Conservation (phyloP, 1,140 invertebrate genomes). For the Zaprionus lachaisei region DNA sequence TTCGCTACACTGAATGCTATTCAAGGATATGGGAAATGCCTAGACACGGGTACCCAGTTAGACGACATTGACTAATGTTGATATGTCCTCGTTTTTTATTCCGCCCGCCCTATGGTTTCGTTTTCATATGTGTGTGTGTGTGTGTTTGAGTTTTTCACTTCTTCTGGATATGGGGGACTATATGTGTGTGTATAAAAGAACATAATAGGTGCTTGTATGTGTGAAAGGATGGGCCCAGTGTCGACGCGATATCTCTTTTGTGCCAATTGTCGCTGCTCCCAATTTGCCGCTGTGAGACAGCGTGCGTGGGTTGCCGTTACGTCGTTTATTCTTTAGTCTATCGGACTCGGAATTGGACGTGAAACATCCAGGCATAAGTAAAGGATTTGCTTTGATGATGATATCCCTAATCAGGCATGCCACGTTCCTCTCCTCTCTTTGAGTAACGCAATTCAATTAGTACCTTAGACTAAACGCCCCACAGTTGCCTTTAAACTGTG, state of each 20-base stretch:
- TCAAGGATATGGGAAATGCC: conserved; percentile 38
- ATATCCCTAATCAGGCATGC: conserved; percentile 75
- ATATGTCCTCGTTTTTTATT: conserved; percentile 67
- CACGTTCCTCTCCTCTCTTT: conserved; percentile 47
- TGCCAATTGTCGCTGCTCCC: conserved; percentile 59
- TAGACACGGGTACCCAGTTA: conserved; percentile 72
- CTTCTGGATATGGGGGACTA: not conserved
- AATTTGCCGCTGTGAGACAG: conserved; percentile 52
- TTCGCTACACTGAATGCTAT: conserved; percentile 6
- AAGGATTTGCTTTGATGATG: conserved; percentile 82
- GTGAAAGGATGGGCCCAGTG: conserved; percentile 27
- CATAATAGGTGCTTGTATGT: not conserved
- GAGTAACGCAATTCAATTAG: conserved; percentile 57
- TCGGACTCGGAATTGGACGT: conserved; percentile 44
- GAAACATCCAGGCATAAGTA: conserved; percentile 66
- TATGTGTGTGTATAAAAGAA: conserved; percentile 8
- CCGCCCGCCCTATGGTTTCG: conserved; percentile 57
- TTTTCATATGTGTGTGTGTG: conserved; percentile 69
- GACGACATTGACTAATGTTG: conserved; percentile 82
- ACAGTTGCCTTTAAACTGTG: not conserved
- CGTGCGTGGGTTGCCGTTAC: conserved; percentile 65
- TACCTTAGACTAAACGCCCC: not conserved
- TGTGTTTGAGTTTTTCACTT: conserved; percentile 51
- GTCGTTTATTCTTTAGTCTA: conserved; percentile 21
- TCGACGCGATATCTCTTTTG: conserved; percentile 60